Conservation (phyloP, 2,797 vertebrate species). For the Decapterus maruadsi region DNA sequence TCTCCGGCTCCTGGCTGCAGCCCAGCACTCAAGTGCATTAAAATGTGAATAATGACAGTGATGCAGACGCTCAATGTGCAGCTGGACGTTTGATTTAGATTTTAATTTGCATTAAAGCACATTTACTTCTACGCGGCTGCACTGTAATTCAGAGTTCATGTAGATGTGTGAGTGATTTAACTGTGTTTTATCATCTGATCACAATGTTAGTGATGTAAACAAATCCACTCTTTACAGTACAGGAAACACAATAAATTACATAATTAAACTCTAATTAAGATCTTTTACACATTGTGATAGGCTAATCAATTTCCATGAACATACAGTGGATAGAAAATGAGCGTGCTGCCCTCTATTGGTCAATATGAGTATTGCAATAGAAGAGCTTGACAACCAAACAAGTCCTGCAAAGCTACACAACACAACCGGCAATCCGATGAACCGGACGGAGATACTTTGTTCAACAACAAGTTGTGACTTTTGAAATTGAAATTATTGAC, state of each 20-base stretch:
- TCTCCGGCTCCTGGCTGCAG: slow-evolving; percentile 15
- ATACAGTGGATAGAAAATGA: background rate
- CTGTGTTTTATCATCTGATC: too few relatives aligned
- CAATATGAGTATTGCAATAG: background rate
- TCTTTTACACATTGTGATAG: background rate
- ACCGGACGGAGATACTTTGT: too few relatives aligned
- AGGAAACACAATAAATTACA: too few relatives aligned
- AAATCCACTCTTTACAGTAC: too few relatives aligned
- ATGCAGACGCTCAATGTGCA: background rate
- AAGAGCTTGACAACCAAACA: background rate
- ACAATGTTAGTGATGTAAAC: too few relatives aligned
- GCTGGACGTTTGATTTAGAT: slow-evolving; percentile 23
- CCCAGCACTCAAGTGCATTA: slow-evolving; percentile 15
- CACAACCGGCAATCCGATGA: too few relatives aligned
- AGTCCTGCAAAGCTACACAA: too few relatives aligned
- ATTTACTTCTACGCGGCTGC: background rate
- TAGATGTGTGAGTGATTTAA: too few relatives aligned
- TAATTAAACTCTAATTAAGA: background rate
- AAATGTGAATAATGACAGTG: slow-evolving; percentile 21
- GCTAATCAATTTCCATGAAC: background rate
- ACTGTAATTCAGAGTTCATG: background rate
- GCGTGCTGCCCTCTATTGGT: background rate
- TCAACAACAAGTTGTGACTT: too few relatives aligned
- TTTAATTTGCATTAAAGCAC: slow-evolving; percentile 5
- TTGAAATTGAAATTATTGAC: too few relatives aligned